A percentile compares a stretch with the other conserved stretches of the same genome.
Evolutionary conservation across 2,113 vertebrate species (phyloP).

Genomic region (Chaenocephalus aceratus): DNA sequence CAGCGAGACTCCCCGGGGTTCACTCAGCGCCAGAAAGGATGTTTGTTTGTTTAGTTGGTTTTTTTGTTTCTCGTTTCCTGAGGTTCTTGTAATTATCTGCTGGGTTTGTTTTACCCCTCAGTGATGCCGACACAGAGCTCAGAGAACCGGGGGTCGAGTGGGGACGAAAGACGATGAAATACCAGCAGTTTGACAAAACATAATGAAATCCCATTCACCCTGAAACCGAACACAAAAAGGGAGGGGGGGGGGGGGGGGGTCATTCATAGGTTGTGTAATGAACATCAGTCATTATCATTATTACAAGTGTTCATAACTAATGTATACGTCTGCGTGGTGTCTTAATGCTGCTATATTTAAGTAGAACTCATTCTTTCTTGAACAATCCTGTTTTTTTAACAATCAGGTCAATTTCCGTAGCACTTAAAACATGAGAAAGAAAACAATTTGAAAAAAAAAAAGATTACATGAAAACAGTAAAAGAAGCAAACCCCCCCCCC

Average conservation of each 20-base stretch:
- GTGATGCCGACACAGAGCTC: conserved; percentile 56
- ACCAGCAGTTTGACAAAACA: conserved; percentile 56
- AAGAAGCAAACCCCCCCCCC: conserved; percentile 4
- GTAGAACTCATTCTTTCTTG: background rate
- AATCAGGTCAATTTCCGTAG: conserved; percentile 36
- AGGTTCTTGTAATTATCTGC: conserved; percentile 59
- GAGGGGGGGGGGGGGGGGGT: conserved; percentile 1
- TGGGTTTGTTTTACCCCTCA: conserved; percentile 40
- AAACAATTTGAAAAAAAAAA: conserved; percentile 52
- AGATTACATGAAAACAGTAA: conserved; percentile 46
- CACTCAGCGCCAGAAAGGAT: conserved; percentile 53
- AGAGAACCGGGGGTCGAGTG: conserved; percentile 30
- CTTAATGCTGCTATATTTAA: too few relatives aligned
- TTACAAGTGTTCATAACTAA: too few relatives aligned
- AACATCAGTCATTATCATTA: background rate
- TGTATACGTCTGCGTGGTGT: background rate
- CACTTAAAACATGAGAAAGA: conserved; percentile 47
- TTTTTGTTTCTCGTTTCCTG: conserved; percentile 60
- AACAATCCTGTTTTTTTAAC: conserved; percentile 30
- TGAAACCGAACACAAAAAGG: conserved; percentile 6
- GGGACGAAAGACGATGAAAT: conserved; percentile 22
- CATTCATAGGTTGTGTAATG: conserved; percentile 1
- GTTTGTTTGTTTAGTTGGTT: conserved; percentile 47
- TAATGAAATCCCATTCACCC: conserved; percentile 51
- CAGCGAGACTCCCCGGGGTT: conserved; percentile 47